Evolutionary conservation across 2,113 vertebrate species (phyloP), one percentile per base, ranked within the genome.

Genomic region (Struthio camelus): DNA sequence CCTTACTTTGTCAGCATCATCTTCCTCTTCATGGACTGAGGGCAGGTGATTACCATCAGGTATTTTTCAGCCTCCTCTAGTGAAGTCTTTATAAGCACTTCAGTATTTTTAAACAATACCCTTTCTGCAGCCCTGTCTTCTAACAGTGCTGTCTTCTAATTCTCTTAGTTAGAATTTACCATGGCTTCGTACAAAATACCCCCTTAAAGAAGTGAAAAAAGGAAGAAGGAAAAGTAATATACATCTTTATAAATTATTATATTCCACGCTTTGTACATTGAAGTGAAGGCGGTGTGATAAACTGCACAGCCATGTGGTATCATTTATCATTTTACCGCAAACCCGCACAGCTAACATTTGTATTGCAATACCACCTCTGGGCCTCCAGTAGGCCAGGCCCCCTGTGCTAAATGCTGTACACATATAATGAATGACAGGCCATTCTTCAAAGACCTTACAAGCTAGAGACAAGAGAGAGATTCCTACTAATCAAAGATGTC

Each of bases 251-350:
- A 77, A 84, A 89, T 81, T 72, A 69, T 58, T 91, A 11, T 70
- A 73, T 93, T 66, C 36, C 16, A 12, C 44, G 56, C n/a, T 93
- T 90, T 89, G 14, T 93, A 67, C 84, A 38, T 82, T 87, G 77
- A 65, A 64, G 51, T 58, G 73, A 92, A 76, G 27, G 70, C 58
- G 79, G 77, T 34, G n/a, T 89, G 73, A 92, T 50, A 72, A 94
- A n/a, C n/a, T n/a, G n/a, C n/a, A n/a, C n/a, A n/a, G n/a, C n/a
- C n/a, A n/a, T n/a, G n/a, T n/a, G n/a, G n/a, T n/a, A n/a, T n/a
- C n/a, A n/a, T n/a, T 95, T 67, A 93, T 93, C 69, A 93, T 93
- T 89, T 87, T 62, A 65, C 30, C 50, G 44, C 48, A 80, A 22
- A 85, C 61, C 53, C 89, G 44, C 56, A 76, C 38, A 10, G 34